phyloP scores from a whole-genome alignment of 2,113 vertebrate species.

The Sinocyclocheilus rhinocerous region DNA sequence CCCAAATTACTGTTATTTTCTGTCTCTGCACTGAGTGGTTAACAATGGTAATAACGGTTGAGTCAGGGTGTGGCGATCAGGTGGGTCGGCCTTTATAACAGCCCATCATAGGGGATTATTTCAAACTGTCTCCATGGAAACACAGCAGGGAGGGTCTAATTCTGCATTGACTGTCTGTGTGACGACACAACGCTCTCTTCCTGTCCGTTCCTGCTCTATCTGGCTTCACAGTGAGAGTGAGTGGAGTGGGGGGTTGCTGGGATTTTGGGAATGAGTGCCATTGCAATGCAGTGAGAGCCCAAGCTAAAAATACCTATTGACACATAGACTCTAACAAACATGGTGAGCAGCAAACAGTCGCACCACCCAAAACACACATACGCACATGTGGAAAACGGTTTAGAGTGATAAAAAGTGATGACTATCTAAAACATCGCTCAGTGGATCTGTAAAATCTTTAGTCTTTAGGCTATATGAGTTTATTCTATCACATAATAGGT shows the following conservation, averaged over 20 bases:
- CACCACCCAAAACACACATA: constrained; percentile 48
- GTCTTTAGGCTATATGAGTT: not conserved
- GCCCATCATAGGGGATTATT: constrained; percentile 29
- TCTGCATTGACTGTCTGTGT: constrained; percentile 22
- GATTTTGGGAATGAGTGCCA: constrained; percentile 70
- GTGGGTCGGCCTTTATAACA: constrained; percentile 1
- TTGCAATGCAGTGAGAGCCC: constrained; percentile 78
- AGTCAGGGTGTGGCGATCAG: constrained; percentile 21
- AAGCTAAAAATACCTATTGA: constrained; percentile 78
- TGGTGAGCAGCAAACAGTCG: constrained; percentile 69
- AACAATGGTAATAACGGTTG: constrained; percentile 14
- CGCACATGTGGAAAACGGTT: constrained; percentile 28
- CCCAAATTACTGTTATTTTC: constrained; percentile 47
- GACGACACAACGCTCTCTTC: constrained; percentile 35
- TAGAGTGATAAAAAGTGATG: constrained; percentile 58
- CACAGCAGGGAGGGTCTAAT: constrained; percentile 41
- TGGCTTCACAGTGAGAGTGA: constrained; percentile 72
- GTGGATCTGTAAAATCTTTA: not conserved
- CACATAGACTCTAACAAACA: constrained; percentile 74
- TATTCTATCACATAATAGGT: not conserved
- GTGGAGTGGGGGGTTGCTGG: constrained; percentile 45
- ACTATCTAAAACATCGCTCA: not conserved
- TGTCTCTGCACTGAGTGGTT: constrained; percentile 16
- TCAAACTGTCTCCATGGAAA: constrained; percentile 45
- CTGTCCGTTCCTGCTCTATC: constrained; percentile 54